phyloP scores from a whole-genome alignment of 2,113 vertebrate species.

The Opisthocomus hoazin region DNA sequence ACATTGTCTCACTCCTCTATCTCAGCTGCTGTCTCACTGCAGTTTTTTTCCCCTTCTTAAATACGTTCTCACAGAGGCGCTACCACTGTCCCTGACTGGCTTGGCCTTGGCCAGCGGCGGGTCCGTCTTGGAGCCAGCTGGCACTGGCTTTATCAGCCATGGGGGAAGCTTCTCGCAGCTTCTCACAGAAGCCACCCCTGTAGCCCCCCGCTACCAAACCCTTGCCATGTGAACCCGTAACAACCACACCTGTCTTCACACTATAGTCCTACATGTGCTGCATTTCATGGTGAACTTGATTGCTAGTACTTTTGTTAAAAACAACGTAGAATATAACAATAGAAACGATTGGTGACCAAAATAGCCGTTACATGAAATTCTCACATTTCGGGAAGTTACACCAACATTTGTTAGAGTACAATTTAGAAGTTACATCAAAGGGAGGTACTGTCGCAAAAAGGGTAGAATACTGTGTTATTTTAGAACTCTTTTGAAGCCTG shows the following conservation, averaged over 20 bases:
- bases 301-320: neutral
- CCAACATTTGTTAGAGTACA: neutral
- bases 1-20: no score
- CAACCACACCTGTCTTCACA: rapidly evolving
- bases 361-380: neutral
- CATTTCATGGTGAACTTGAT: neutral
- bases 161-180: no score
- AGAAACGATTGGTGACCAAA: neutral
- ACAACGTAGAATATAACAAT: neutral
- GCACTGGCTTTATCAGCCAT: no score
- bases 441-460: neutral
- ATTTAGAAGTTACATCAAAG: neutral
- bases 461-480: neutral
- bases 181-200: no score
- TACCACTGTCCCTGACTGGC: no score
- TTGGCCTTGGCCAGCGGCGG: no score
- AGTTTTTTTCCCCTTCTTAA: no score
- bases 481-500: neutral
- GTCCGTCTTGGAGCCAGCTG: no score
- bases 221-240: no score
- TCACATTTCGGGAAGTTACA: neutral
- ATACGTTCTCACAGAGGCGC: no score
- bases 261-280: rapidly evolving
- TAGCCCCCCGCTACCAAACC: no score
- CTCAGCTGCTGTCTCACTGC: no score